These are phyloP conservation scores for Pygoscelis adeliae DNA, from an alignment of 2,113 vertebrate species.

Conservation along the genomic window DNA sequence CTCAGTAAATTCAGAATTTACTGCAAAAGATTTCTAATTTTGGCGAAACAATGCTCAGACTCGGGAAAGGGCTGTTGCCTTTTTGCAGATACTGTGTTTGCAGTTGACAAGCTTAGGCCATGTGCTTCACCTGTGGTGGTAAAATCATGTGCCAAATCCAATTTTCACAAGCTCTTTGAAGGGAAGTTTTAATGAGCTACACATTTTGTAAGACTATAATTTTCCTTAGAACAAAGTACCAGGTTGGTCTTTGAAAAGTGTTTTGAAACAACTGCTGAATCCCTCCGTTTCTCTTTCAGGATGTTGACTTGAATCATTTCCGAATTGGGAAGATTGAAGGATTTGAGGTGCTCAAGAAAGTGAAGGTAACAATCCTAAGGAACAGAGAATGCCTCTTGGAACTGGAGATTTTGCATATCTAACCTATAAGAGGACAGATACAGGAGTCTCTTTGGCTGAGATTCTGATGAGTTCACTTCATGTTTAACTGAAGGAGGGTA, in stretches of 20 bases:
- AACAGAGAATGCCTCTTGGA: neutral
- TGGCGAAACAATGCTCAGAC: neutral
- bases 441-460: neutral
- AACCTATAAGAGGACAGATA: neutral
- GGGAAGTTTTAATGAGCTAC: neutral
- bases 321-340: constrained; percentile 97
- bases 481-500: neutral
- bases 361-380: constrained; percentile 81
- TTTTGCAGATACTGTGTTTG: neutral
- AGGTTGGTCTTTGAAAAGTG: neutral
- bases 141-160: neutral
- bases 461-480: neutral
- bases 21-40: neutral
- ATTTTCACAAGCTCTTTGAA: neutral
- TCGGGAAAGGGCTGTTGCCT: neutral
- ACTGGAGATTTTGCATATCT: neutral
- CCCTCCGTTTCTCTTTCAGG: constrained; percentile 74
- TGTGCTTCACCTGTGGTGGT: neutral
- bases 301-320: constrained; percentile 96
- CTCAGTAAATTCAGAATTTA: neutral
- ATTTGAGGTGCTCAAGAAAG: constrained; percentile 92
- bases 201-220: neutral
- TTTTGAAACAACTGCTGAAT: neutral
- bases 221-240: neutral
- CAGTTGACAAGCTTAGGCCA: neutral